phyloP scores from a whole-genome alignment of 2,797 vertebrate genomes.

The Aplochiton taeniatus region DNA sequence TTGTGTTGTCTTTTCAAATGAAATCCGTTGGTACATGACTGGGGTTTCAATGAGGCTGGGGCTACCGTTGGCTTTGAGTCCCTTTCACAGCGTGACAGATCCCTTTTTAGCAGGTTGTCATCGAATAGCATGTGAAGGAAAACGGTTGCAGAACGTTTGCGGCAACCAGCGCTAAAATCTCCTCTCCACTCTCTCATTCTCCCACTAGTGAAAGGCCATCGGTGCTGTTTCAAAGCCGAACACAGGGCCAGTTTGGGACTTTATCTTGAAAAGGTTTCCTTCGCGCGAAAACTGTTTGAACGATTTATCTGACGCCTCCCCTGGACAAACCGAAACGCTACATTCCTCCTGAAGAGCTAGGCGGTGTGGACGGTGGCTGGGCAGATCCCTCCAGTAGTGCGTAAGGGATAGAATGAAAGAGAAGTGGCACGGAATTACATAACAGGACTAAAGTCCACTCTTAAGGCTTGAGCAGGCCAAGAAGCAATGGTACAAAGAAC shows the following conservation, averaged over 20 bases:
- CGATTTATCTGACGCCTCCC: too few relatives aligned
- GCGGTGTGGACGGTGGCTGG: constrained; percentile 15
- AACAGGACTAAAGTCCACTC: constrained; percentile 59
- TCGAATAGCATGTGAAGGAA: constrained; percentile 20
- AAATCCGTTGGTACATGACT: neutral
- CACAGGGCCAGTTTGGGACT: too few relatives aligned
- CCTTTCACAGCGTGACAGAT: neutral
- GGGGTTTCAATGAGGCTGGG: neutral
- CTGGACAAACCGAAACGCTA: too few relatives aligned
- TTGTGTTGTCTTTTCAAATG: neutral
- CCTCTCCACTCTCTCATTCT: neutral
- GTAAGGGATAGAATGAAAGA: constrained; percentile 31
- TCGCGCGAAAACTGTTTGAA: too few relatives aligned
- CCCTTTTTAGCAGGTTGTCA: constrained; percentile 20
- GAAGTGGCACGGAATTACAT: constrained; percentile 37
- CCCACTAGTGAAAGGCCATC: neutral
- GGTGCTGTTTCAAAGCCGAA: neutral
- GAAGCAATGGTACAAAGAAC: constrained; percentile 47
- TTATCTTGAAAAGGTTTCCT: too few relatives aligned
- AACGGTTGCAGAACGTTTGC: neutral
- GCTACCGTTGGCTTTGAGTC: constrained; percentile 1
- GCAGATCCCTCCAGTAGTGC: constrained; percentile 19
- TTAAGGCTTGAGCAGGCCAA: constrained; percentile 33
- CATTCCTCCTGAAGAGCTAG: neutral
- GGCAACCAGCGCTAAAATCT: neutral